Evolutionary conservation across 2,113 vertebrate genomes (phyloP).

Genomic region (Rhizomys pruinosus): DNA sequence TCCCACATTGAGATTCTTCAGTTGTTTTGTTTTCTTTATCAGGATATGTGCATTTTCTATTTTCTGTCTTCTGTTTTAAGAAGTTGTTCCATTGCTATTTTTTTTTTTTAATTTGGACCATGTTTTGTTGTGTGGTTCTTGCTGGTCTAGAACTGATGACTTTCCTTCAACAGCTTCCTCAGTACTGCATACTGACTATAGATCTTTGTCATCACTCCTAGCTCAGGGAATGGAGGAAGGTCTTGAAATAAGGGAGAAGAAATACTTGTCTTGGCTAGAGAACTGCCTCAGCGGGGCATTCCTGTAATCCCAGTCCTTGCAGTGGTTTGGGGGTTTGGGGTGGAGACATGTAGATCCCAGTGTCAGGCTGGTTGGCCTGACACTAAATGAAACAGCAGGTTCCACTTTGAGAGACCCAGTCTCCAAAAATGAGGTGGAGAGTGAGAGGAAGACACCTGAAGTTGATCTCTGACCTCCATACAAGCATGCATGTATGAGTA

Average conservation of each 20-base stretch:
- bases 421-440: background rate
- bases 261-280: background rate
- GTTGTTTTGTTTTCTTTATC: background rate
- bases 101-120: background rate
- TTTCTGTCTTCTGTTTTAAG: background rate
- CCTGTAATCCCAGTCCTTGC: too few species aligned
- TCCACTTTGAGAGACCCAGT: background rate
- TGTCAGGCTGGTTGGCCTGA: too few species aligned
- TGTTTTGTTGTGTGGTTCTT: background rate
- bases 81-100: background rate
- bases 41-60: background rate
- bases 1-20: slow-evolving; percentile 20
- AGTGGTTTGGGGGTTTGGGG: too few species aligned
- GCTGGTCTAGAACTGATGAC: background rate
- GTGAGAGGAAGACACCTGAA: background rate
- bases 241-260: background rate
- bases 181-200: background rate
- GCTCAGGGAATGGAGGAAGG: background rate
- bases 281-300: background rate
- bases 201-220: background rate
- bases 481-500: background rate
- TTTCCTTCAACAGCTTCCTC: background rate
- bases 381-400: background rate
- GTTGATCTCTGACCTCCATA: background rate
- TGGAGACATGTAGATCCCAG: background rate